Base-by-base conservation (phyloP, 2,113 vertebrate species). In the Neoarius graeffei region DNA sequence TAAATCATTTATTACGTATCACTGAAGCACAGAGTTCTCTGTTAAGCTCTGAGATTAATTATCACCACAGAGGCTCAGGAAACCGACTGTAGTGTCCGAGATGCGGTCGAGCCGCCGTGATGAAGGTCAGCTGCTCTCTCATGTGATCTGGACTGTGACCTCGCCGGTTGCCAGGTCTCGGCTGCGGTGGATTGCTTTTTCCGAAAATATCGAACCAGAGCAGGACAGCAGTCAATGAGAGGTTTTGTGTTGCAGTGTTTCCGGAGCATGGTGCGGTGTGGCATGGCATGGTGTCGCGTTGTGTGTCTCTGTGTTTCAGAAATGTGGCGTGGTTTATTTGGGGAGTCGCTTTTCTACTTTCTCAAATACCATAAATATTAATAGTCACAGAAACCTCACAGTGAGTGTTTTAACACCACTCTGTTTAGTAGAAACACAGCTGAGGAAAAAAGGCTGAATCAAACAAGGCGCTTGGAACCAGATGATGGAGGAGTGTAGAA, bases 211-310 rank as follows among this genome's bases (percentile, higher is more conserved):
- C 88, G 94, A 95, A 94, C 91, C 84, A 71, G 57, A 91, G 83
- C 90, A 87, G 90, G 90, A 64, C 60, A 88, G 90, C 93, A 93
- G 94, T 95, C 93, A 94, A 91, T 94, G 91, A 92, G 91, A 88
- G 93, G 92, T 91, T 92, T 90, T 85, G 90, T 92, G 91, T 93
- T 93, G 83, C 90, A 89, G 84, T 87, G 90, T 85, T 42, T 42
- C 30, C 62, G 76, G 35, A 74, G 8, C 71, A 42, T 42, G 42
- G 42, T 42, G 3, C 42, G 42, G 42, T 42, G 42, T 0, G 42
- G 42, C 42, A 9, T 48, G 71, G n/a, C 66, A 25, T 64, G 11
- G n/a, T 5, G 64, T 64, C 48, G 71, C 17, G 19, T 30, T 6
- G 71, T 7, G 17, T 73, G 8, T 50, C 74, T 30, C 77, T 60